Conservation (phyloP, 2,888 invertebrate species). For the Oasisia sp. region DNA sequence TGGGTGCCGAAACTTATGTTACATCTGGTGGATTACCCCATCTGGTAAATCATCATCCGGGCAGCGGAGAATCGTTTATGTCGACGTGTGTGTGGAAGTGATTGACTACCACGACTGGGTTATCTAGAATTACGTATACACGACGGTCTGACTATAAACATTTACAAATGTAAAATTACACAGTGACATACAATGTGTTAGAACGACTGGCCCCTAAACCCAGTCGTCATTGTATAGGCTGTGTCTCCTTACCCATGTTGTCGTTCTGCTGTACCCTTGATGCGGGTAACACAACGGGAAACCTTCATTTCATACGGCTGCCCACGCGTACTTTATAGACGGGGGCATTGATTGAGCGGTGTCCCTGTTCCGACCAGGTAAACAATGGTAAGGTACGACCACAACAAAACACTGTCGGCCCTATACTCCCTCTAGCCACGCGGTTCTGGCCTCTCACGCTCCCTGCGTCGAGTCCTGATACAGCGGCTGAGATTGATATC, state of each 20-base stretch:
- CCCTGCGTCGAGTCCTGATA: neutral
- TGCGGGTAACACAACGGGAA: neutral
- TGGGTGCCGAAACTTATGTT: neutral
- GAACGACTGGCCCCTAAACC: neutral
- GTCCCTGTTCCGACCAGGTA: neutral
- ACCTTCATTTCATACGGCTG: neutral
- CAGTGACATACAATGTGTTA: neutral
- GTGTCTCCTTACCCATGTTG: no score
- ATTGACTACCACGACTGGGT: neutral
- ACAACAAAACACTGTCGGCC: neutral
- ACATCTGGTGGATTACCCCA: neutral
- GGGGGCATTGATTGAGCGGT: neutral
- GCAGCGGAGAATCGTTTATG: neutral
- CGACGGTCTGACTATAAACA: neutral
- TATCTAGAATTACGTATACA: neutral
- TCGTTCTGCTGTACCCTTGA: no score
- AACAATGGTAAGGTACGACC: neutral
- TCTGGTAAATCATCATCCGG: neutral
- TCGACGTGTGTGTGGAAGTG: neutral
- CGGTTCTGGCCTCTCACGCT: no score
- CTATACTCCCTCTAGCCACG: no score
- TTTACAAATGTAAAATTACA: no score
- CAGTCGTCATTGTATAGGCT: neutral
- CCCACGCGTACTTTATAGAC: neutral
- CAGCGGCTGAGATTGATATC: neutral